Conservation (phyloP, 1,140 invertebrate genomes). For the Drosophila watanabei region DNA sequence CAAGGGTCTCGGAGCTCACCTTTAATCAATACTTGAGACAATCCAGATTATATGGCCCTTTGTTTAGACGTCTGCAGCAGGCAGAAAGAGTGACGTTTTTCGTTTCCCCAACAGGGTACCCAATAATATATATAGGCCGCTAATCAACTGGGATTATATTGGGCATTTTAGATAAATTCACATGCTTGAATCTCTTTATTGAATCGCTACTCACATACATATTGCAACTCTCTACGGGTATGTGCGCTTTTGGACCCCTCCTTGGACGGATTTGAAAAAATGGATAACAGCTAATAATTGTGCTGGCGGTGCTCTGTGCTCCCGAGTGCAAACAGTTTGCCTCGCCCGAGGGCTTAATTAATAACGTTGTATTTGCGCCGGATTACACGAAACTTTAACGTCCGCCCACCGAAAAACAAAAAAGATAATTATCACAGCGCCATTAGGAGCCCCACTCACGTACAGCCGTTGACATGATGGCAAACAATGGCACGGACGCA, state of each 20-base stretch:
- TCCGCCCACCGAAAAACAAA: conserved; percentile 38
- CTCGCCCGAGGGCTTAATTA: conserved; percentile 68
- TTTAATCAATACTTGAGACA: conserved; percentile 27
- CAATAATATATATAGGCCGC: neutral
- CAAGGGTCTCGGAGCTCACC: conserved; percentile 36
- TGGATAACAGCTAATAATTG: conserved; percentile 61
- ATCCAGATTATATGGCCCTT: conserved; percentile 1
- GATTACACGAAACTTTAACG: conserved; percentile 65
- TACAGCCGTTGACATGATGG: conserved; percentile 63
- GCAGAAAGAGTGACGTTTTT: conserved; percentile 7
- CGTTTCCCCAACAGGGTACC: conserved; percentile 7
- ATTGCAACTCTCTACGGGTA: conserved; percentile 6
- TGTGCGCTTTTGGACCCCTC: conserved; percentile 18
- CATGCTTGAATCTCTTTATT: conserved; percentile 22
- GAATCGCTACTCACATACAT: conserved; percentile 22
- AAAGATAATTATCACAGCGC: conserved; percentile 75
- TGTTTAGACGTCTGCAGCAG: conserved; percentile 25
- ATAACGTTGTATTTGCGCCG: conserved; percentile 67
- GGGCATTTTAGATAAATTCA: conserved; percentile 1
- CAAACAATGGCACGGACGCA: conserved; percentile 47
- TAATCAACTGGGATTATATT: neutral
- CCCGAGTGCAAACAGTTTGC: conserved; percentile 51
- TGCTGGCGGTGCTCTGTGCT: conserved; percentile 24
- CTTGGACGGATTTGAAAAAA: conserved; percentile 23
- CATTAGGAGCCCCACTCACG: conserved; percentile 65